phyloP scores from a whole-genome alignment of 2,888 invertebrate species.

The Pristionchus fissidentatus region DNA sequence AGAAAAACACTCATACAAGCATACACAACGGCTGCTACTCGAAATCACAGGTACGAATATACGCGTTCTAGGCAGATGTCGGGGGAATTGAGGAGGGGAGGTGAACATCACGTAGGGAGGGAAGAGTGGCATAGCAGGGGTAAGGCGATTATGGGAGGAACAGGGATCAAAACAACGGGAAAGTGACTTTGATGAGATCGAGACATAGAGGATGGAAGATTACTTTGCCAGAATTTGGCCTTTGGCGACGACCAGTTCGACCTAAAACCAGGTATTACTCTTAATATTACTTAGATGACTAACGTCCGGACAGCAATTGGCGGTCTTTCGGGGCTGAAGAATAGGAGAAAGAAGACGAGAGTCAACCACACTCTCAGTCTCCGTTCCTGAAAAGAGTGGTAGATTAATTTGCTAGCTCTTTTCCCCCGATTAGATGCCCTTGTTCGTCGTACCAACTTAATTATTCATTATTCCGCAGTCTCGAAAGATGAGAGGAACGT shows the following conservation, averaged over 20 bases:
- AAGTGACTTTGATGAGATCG: neutral
- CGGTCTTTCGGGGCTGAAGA: neutral
- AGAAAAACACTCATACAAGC: neutral
- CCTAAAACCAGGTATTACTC: neutral
- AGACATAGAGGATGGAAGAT: neutral
- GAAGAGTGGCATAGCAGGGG: neutral
- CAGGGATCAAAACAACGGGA: constrained; percentile 1
- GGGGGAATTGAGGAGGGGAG: neutral
- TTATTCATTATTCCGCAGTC: neutral
- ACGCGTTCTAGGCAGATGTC: neutral
- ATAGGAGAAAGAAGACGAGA: constrained; percentile 28
- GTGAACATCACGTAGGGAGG: neutral
- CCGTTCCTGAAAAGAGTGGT: constrained; percentile 3
- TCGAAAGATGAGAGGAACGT: neutral
- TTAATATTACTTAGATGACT: neutral
- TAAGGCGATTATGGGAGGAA: neutral
- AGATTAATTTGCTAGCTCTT: neutral
- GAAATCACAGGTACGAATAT: neutral
- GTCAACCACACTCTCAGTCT: neutral
- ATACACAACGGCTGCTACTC: neutral
- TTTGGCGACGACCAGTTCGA: neutral
- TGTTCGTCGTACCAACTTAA: neutral
- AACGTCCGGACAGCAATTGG: neutral
- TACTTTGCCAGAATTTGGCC: neutral
- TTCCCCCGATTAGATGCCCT: neutral